Evolutionary conservation across 2,888 invertebrate genomes (phyloP).

Genomic region (Amiota minor): DNA sequence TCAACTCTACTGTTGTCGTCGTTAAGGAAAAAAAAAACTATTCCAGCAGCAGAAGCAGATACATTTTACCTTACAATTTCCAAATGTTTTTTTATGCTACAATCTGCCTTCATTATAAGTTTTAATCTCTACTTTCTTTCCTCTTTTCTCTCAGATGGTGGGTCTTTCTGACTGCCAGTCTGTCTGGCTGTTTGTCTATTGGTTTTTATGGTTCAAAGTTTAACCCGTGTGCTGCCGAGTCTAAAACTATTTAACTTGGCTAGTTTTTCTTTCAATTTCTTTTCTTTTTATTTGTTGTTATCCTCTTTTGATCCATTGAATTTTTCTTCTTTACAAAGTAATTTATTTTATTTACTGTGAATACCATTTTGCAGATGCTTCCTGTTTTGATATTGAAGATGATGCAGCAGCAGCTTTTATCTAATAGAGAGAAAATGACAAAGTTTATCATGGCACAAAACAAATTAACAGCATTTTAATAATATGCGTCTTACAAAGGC

Average conservation of each 20-base stretch:
- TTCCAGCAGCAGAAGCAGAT: not conserved
- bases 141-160: too few species aligned
- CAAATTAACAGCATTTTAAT: too few species aligned
- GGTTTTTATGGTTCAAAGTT: slow-evolving; percentile 25
- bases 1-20: slow-evolving; percentile 16
- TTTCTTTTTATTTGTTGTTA: not conserved
- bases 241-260: slow-evolving; percentile 1
- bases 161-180: not conserved
- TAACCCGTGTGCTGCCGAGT: not conserved
- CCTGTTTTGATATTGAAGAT: slow-evolving; percentile 10
- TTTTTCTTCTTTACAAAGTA: not conserved
- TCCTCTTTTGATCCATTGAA: not conserved
- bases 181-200: slow-evolving; percentile 4
- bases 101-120: slow-evolving; percentile 26
- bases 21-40: not conserved
- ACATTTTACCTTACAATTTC: not conserved
- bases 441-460: too few species aligned
- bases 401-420: too few species aligned
- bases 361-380: not conserved
- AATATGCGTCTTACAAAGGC: too few species aligned
- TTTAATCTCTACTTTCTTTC: slow-evolving; percentile 2
- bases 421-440: too few species aligned
- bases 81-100: not conserved
- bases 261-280: not conserved
- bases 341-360: not conserved